Conservation (phyloP, 2,888 invertebrate genomes). For the Agrochola circellaris region DNA sequence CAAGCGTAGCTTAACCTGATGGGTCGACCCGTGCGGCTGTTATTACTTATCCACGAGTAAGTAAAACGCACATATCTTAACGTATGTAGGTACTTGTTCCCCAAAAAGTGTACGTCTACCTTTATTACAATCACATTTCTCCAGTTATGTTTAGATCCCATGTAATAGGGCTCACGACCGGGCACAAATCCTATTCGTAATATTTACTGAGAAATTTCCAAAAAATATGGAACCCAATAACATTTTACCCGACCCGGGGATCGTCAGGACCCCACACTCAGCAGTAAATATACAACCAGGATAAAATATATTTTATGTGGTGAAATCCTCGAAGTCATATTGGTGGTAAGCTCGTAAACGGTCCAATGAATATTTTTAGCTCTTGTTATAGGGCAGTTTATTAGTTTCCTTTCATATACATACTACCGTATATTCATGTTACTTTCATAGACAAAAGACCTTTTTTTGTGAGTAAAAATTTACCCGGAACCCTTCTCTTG, state of each 20-base stretch:
- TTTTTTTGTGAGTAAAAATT: slow-evolving; percentile 28
- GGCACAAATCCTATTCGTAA: background rate
- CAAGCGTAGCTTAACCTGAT: no score
- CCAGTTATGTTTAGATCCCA: background rate
- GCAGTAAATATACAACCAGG: background rate
- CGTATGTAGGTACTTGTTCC: background rate
- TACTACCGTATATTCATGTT: no score
- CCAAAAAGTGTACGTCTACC: no score
- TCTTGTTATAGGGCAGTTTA: background rate
- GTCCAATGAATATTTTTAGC: background rate
- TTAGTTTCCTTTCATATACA: background rate
- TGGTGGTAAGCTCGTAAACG: background rate
- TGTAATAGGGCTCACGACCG: background rate
- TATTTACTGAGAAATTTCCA: background rate
- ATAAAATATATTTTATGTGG: background rate
- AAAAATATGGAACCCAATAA: slow-evolving; percentile 1
- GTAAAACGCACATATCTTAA: background rate
- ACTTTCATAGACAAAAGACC: slow-evolving; percentile 10
- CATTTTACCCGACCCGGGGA: background rate
- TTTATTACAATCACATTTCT: background rate
- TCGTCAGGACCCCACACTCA: no score
- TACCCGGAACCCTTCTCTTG: slow-evolving; percentile 62
- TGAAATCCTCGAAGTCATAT: background rate
- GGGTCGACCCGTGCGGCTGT: no score
- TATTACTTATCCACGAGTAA: background rate